Evolutionary conservation across 2,888 invertebrate species (phyloP).

Genomic region (Eilema depressum): DNA sequence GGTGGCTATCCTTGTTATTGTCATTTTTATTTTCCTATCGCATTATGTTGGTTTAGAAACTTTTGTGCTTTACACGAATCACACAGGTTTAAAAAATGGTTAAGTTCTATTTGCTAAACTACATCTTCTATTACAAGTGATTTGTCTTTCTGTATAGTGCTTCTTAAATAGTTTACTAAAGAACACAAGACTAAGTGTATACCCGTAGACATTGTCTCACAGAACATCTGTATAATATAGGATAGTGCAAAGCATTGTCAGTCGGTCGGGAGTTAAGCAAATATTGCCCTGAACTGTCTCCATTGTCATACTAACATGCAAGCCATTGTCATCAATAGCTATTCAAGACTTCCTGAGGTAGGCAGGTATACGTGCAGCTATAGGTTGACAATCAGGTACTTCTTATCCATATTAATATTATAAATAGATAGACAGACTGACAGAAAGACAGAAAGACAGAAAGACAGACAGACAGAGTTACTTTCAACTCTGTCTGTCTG

Average conservation of each 20-base stretch:
- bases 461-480: too few relatives aligned
- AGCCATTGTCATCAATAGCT: constrained; percentile 49
- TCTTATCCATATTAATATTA: too few relatives aligned
- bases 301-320: constrained; percentile 44
- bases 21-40: too few relatives aligned
- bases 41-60: too few relatives aligned
- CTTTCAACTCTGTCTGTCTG: too few relatives aligned
- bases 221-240: constrained; percentile 29
- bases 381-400: background rate
- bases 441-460: too few relatives aligned
- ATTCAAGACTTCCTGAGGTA: constrained; percentile 38
- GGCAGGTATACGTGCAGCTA: background rate
- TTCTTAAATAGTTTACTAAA: background rate
- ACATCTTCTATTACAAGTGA: background rate
- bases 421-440: too few relatives aligned
- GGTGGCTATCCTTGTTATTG: too few relatives aligned
- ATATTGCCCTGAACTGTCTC: constrained; percentile 50
- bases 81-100: too few relatives aligned
- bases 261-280: constrained; percentile 47
- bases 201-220: constrained; percentile 19
- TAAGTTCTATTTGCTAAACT: background rate
- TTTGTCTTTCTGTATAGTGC: background rate
- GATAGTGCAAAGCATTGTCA: constrained; percentile 51
- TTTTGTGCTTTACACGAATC: too few relatives aligned
- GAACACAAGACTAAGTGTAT: constrained; percentile 8